phyloP scores from a whole-genome alignment of 2,888 invertebrate genomes.

The Heliconius charithonia region DNA sequence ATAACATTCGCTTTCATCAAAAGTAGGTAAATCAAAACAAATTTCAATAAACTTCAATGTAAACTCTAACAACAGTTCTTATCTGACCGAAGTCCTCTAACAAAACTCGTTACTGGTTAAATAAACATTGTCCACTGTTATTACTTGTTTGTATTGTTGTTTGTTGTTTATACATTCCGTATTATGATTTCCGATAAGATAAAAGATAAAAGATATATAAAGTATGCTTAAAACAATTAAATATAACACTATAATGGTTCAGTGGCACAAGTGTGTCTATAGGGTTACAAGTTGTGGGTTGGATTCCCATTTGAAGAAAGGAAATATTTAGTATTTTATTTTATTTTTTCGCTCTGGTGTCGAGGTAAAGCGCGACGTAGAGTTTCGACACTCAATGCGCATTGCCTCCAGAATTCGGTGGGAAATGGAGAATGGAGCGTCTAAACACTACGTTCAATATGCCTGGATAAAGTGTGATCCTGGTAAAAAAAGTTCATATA shows the following conservation, averaged over 20 bases:
- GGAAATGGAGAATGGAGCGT: too few species aligned
- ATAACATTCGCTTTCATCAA: neutral
- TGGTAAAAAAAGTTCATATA: too few species aligned
- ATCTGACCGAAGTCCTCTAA: slow-evolving; percentile 1
- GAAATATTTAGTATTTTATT: too few species aligned
- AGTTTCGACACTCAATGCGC: too few species aligned
- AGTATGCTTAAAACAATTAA: neutral
- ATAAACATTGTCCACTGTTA: slow-evolving; percentile 2
- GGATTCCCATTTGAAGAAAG: neutral
- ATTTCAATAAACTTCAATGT: neutral
- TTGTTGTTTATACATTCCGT: neutral
- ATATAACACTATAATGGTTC: neutral
- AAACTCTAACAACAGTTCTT: neutral
- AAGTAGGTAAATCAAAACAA: neutral
- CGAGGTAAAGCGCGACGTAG: too few species aligned
- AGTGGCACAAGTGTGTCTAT: neutral
- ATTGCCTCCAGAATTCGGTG: too few species aligned
- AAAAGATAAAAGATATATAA: neutral
- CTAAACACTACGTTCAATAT: too few species aligned
- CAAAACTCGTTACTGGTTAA: slow-evolving; percentile 18
- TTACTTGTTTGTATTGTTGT: slow-evolving; percentile 4
- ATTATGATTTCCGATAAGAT: neutral
- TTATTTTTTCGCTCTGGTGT: too few species aligned
- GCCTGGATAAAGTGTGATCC: too few species aligned
- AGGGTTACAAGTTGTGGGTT: neutral